Evolutionary conservation across 2,797 vertebrate genomes (phyloP).

Genomic region (Poecilia wingei): DNA sequence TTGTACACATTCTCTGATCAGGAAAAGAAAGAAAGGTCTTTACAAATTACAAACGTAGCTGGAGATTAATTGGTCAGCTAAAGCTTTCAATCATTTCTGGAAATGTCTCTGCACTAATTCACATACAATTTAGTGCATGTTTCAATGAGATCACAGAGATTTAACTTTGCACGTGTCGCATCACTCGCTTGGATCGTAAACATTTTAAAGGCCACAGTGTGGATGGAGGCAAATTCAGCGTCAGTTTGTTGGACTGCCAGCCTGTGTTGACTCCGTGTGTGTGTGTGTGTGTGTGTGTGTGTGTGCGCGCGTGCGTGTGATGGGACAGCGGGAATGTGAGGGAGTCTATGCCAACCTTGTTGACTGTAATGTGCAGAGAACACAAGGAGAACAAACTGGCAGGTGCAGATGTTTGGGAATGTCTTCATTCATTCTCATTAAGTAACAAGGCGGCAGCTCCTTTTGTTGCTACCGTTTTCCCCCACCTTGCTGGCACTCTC

Average conservation of each 20-base stretch:
- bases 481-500: conserved; percentile 25
- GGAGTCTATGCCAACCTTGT: conserved; percentile 1
- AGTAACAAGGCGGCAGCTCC: conserved; percentile 27
- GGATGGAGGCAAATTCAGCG: conserved; percentile 14
- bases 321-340: conserved; percentile 3
- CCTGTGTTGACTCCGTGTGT: not conserved
- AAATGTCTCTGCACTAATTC: conserved; percentile 45
- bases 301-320: too few species aligned
- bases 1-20: conserved; percentile 17
- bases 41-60: conserved; percentile 38
- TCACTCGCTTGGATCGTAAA: conserved; percentile 51
- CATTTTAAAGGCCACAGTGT: conserved; percentile 38
- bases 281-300: not conserved
- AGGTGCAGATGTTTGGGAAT: conserved; percentile 45
- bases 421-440: conserved; percentile 68
- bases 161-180: conserved; percentile 41
- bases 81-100: conserved; percentile 53
- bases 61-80: conserved; percentile 53
- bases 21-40: conserved; percentile 12
- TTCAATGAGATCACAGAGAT: conserved; percentile 57
- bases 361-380: conserved; percentile 52
- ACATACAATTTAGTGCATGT: conserved; percentile 62
- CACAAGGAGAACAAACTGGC: conserved; percentile 21
- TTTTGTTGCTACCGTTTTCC: conserved; percentile 43
- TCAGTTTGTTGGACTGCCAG: conserved; percentile 13